Evolutionary conservation across 2,113 vertebrate genomes (phyloP), one percentile per base, ranked within the genome.

Genomic region (Chaetodon auriga): DNA sequence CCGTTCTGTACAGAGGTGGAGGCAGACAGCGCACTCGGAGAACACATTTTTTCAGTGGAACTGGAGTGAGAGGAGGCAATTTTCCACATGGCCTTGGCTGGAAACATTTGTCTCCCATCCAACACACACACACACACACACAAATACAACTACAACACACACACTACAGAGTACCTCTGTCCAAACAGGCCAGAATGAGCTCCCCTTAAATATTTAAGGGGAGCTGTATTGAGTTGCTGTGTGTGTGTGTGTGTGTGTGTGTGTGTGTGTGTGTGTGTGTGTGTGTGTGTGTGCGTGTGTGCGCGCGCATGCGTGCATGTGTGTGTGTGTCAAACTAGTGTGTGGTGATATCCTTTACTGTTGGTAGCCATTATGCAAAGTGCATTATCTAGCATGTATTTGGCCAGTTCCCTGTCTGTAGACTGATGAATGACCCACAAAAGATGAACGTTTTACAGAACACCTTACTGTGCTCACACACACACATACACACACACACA

Each of bases 61-160:
- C 63, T 83, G 60, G 48, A 83, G 46, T 35, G 79, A 83, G 43
- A 41, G 53, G 16, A 75, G 78, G 45, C 57, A 65, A 76, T 92
- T 89, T 90, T 89, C 88, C 86, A 88, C 84, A 83, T 81, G 77
- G 69, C 71, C 80, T 82, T 0, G 36, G 58, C 70, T 82, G 80
- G 81, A 89, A 86, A 83, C 76, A 75, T 71, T 72, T 83, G 68
- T 75, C 68, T 85, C 51, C 55, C 49, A 81, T 75, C 64, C 23
- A 80, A 75, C 54, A 78, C 53, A 65, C 18, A 35, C 23, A 38
- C 43, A 66, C 69, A 63, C 53, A 53, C 43, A 57, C 38, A 71
- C 18, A 57, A 41, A 68, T n/a, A 35, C 45, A 23, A 30, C 75
- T 21, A 70, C 43, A 74, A 65, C 51, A 38, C 16, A 51, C 35